phyloP scores from a whole-genome alignment of 2,797 vertebrate species.

The Nannoperca australis region DNA sequence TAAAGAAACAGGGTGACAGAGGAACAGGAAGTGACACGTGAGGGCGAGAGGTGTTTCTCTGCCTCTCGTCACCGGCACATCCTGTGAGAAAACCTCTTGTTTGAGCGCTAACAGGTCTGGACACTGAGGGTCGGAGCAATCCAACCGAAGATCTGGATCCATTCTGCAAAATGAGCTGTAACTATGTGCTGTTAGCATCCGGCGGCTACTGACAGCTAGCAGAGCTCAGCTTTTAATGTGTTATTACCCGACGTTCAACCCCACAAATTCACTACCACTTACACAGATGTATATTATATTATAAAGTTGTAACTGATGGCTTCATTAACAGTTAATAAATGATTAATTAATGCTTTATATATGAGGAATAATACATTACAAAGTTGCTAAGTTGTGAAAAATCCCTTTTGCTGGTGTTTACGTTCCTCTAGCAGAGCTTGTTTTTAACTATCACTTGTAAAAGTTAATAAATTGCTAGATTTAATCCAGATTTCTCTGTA shows the following conservation, averaged over 20 bases:
- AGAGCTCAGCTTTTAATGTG: not conserved
- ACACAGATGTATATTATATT: no score
- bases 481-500: no score
- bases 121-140: conserved; percentile 29
- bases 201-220: conserved; percentile 15
- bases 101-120: conserved; percentile 32
- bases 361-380: no score
- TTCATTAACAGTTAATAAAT: not conserved
- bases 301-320: not conserved
- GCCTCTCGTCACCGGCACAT: conserved; percentile 33
- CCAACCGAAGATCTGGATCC: conserved; percentile 37
- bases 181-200: conserved; percentile 10
- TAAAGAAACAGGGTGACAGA: conserved; percentile 41
- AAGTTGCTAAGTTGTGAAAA: no score
- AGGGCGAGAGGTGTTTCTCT: conserved; percentile 34
- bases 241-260: not conserved
- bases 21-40: conserved; percentile 59
- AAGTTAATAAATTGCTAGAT: not conserved
- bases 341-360: not conserved
- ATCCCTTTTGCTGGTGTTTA: no score
- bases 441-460: no score
- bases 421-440: no score
- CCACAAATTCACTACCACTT: not conserved
- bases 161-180: conserved; percentile 2
- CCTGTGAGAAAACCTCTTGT: conserved; percentile 33